These are phyloP conservation scores for Caenorhabditis sp. DNA, from an alignment of 2,888 invertebrate genomes.

Conservation along the genomic window DNA sequence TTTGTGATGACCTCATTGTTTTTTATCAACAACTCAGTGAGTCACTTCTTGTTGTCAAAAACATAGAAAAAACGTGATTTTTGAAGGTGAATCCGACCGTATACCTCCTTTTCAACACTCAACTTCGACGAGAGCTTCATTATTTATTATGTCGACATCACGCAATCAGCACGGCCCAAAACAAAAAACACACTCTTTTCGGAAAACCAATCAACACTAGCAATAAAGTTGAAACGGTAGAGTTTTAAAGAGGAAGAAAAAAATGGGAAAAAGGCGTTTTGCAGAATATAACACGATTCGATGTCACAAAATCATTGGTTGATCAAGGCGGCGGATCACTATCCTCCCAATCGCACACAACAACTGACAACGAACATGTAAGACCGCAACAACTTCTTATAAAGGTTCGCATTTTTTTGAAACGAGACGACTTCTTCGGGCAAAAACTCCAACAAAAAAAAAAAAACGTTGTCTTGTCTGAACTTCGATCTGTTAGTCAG, in stretches of 20 bases:
- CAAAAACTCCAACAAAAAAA: too few species aligned
- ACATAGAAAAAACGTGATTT: neutral
- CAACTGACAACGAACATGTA: conserved; percentile 40
- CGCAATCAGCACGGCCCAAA: conserved; percentile 39
- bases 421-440: conserved; percentile 11
- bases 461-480: too few species aligned
- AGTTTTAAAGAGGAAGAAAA: too few species aligned
- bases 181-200: conserved; percentile 43
- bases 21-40: conserved; percentile 68
- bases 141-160: conserved; percentile 58
- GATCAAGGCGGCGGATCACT: conserved; percentile 28
- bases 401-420: conserved; percentile 28
- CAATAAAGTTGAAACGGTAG: conserved; percentile 29
- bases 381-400: conserved; percentile 30
- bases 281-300: conserved; percentile 27
- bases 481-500: neutral
- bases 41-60: too few species aligned
- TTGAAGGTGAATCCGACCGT: conserved; percentile 64
- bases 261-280: too few species aligned
- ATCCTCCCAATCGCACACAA: conserved; percentile 35
- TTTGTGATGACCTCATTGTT: conserved; percentile 67
- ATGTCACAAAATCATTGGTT: conserved; percentile 27
- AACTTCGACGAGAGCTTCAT: conserved; percentile 61
- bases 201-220: conserved; percentile 17
- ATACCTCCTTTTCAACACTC: conserved; percentile 67